Evolutionary conservation across 2,113 vertebrate species (phyloP).

Genomic region (Neofelis nebulosa): DNA sequence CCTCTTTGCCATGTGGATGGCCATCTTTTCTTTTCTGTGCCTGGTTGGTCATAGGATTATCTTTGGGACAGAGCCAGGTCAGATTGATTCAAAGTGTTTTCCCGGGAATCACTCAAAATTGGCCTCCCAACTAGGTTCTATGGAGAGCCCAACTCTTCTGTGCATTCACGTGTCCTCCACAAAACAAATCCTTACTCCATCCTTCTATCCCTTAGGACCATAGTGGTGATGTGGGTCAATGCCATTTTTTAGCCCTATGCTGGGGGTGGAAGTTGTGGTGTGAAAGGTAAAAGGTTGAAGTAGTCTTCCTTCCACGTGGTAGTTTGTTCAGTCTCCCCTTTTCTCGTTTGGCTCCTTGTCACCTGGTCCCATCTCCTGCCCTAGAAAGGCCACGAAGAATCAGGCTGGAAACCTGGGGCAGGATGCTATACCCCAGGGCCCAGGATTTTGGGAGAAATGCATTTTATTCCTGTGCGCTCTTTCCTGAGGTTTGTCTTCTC

Average conservation of each 20-base stretch:
- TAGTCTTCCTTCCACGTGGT: not conserved
- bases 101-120: not conserved
- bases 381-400: not conserved
- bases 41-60: not conserved
- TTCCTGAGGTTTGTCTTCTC: not conserved
- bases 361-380: not conserved
- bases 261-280: not conserved
- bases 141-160: not conserved
- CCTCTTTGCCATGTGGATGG: too few species aligned
- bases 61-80: not conserved
- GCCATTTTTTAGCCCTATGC: not conserved
- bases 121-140: not conserved
- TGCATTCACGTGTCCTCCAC: not conserved
- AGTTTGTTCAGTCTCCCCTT: not conserved
- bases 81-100: not conserved
- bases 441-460: not conserved
- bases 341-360: not conserved
- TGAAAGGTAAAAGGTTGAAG: not conserved
- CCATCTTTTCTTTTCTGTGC: not conserved
- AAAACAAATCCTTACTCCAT: not conserved
- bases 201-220: not conserved
- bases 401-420: not conserved
- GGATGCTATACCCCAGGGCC: not conserved
- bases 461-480: not conserved
- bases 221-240: not conserved